Conservation (phyloP, 2,888 invertebrate species). For the Acanthosepion pharaonis region DNA sequence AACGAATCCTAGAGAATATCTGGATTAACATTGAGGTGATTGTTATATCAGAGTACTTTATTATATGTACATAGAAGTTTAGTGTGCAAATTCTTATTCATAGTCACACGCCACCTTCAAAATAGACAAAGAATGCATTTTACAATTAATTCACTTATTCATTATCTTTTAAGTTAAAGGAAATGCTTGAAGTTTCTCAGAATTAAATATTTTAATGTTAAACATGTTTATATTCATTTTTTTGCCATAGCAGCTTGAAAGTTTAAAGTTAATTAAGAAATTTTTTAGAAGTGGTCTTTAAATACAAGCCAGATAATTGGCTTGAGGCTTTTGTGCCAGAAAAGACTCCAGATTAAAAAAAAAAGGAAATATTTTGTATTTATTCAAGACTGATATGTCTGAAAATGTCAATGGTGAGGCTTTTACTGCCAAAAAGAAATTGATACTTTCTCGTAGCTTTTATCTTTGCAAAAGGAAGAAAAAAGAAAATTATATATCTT, state of each 20-base stretch:
- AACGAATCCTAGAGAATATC: too few species aligned
- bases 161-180: not conserved
- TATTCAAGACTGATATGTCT: not conserved
- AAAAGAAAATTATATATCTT: not conserved
- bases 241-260: not conserved
- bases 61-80: too few species aligned
- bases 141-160: not conserved
- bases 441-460: not conserved
- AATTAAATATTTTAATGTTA: not conserved
- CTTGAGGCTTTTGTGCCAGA: not conserved
- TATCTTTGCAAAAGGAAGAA: not conserved
- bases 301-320: slow-evolving; percentile 15
- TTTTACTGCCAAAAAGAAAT: not conserved
- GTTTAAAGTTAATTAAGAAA: not conserved
- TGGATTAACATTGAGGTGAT: too few species aligned
- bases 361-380: not conserved
- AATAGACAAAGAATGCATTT: too few species aligned
- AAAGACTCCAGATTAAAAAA: not conserved
- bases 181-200: not conserved
- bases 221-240: not conserved
- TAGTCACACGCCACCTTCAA: too few species aligned
- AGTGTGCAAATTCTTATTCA: too few species aligned
- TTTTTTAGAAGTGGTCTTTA: not conserved
- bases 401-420: not conserved
- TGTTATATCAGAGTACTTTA: too few species aligned